A percentile compares a stretch with the other conserved stretches of the same genome.
Evolutionary conservation across 2,113 vertebrate genomes (phyloP).

Genomic region (Sander lucioperca): DNA sequence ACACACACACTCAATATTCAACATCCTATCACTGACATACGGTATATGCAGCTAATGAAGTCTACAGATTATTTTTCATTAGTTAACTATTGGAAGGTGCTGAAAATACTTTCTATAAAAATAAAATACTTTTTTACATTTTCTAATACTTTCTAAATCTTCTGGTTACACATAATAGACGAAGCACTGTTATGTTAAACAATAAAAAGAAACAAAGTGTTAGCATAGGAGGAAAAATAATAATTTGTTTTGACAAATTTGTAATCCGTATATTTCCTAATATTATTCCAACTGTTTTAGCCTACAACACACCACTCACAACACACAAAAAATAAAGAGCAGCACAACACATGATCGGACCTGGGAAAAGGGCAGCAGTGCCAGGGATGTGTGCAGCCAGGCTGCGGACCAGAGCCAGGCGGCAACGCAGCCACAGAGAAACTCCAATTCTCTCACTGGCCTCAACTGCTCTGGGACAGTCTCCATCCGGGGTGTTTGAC

Average conservation of each 20-base stretch:
- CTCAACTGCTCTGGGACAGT: slow-evolving; percentile 71
- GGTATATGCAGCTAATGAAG: not conserved
- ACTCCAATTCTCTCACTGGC: slow-evolving; percentile 83
- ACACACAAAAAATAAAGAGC: not conserved
- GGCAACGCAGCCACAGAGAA: slow-evolving; percentile 89
- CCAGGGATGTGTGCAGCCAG: slow-evolving; percentile 81
- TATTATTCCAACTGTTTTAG: not conserved
- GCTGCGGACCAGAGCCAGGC: slow-evolving; percentile 80
- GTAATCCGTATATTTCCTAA: not conserved
- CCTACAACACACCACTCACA: not conserved
- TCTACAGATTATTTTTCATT: not conserved
- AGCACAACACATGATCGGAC: slow-evolving; percentile 54
- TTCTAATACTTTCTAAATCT: not conserved
- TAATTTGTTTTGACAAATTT: not conserved
- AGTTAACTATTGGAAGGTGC: not conserved
- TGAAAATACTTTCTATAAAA: not conserved
- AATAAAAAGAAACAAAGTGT: not conserved
- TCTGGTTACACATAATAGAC: not conserved
- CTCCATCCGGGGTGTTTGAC: slow-evolving; percentile 14
- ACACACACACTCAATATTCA: not conserved
- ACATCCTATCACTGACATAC: not conserved
- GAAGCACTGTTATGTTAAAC: not conserved
- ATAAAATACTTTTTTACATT: not conserved
- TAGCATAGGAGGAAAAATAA: not conserved
- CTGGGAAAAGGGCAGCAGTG: slow-evolving; percentile 68